phyloP scores from a whole-genome alignment of 35 echinoderm and acorn worm species.

The Lytechinus pictus region DNA sequence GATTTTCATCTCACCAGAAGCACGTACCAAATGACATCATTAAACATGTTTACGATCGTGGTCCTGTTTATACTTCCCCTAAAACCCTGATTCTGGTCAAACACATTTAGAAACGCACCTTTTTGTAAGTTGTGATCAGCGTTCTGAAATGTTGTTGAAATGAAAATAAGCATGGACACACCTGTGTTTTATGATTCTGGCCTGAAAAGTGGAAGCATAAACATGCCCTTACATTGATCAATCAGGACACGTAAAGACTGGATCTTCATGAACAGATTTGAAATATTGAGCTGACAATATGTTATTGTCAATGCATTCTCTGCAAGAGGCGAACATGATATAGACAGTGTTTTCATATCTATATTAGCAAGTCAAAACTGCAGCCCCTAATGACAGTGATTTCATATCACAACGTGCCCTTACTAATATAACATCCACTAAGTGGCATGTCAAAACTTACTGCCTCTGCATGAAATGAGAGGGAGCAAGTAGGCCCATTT shows the following conservation, averaged over 20 bases:
- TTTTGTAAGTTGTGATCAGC: too few relatives aligned
- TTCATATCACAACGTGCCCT: neutral
- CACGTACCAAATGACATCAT: too few relatives aligned
- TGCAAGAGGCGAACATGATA: neutral
- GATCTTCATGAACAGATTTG: neutral
- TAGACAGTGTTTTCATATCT: constrained; percentile 3
- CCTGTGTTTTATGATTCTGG: too few relatives aligned
- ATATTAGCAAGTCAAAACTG: neutral
- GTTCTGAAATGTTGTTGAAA: too few relatives aligned
- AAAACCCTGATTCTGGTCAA: too few relatives aligned
- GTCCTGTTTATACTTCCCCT: too few relatives aligned
- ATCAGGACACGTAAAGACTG: neutral
- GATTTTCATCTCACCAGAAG: too few relatives aligned
- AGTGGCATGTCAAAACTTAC: neutral
- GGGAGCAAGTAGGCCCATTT: neutral
- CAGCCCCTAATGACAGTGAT: neutral
- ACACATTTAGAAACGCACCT: too few relatives aligned
- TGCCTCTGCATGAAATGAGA: neutral
- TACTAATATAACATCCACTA: neutral
- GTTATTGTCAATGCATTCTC: neutral
- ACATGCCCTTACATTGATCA: too few relatives aligned
- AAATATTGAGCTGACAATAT: neutral
- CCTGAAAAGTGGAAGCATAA: too few relatives aligned
- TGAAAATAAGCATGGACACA: too few relatives aligned
- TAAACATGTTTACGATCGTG: too few relatives aligned